Evolutionary conservation across 1,140 invertebrate species (phyloP).

Genomic region (Cheumatopsyche charites): DNA sequence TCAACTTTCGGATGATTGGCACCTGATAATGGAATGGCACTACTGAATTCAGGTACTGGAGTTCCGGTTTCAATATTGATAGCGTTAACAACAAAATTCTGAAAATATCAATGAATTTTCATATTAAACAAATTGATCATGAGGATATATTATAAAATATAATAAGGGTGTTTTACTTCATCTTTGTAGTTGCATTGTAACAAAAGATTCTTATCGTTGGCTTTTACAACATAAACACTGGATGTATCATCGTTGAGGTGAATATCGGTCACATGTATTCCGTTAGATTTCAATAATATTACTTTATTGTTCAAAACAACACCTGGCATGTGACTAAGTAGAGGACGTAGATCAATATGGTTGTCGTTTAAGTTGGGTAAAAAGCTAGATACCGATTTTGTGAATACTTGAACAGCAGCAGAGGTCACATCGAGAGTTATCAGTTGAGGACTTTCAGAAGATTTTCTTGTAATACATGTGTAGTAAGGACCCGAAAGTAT

Average conservation of each 20-base stretch:
- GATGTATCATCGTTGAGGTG: slow-evolving; percentile 50
- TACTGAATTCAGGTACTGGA: slow-evolving; percentile 51
- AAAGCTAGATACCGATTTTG: slow-evolving; percentile 54
- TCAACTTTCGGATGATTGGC: slow-evolving; percentile 51
- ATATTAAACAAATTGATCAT: background rate
- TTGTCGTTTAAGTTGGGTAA: slow-evolving; percentile 48
- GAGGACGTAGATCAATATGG: slow-evolving; percentile 36
- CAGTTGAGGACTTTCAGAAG: slow-evolving; percentile 54
- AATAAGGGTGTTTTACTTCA: slow-evolving; percentile 36
- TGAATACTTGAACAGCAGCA: slow-evolving; percentile 55
- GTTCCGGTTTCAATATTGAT: slow-evolving; percentile 50
- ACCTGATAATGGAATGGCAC: slow-evolving; percentile 52
- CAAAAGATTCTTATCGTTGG: slow-evolving; percentile 51
- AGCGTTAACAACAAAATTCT: slow-evolving; percentile 54
- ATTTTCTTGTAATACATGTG: slow-evolving; percentile 64
- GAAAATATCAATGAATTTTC: slow-evolving; percentile 31
- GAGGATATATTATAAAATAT: background rate
- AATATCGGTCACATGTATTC: slow-evolving; percentile 51
- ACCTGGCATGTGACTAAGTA: slow-evolving; percentile 52
- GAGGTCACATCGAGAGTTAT: slow-evolving; percentile 61
- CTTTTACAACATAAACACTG: slow-evolving; percentile 53
- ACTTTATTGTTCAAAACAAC: slow-evolving; percentile 55
- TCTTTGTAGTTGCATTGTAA: slow-evolving; percentile 54
- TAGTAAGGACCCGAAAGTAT: slow-evolving; percentile 67
- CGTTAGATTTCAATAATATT: slow-evolving; percentile 54